These are phyloP conservation scores for Pionites leucogaster DNA, from an alignment of 2,113 vertebrate species.

Conservation along the genomic window DNA sequence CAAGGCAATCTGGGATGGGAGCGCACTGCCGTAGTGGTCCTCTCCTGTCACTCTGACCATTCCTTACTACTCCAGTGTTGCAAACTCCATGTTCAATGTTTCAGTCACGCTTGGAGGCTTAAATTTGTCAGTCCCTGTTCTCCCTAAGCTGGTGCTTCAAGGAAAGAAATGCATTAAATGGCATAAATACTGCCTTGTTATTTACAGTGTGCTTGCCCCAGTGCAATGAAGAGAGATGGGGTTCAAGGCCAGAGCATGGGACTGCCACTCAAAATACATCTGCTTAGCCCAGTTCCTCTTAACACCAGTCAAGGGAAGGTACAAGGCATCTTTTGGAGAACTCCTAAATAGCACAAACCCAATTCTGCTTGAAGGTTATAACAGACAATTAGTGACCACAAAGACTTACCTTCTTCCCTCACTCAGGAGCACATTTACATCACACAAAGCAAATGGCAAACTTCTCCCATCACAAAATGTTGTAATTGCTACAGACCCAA, in stretches of 20 bases:
- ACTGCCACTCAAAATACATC: not conserved
- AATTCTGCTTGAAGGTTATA: not conserved
- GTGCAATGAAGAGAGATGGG: not conserved
- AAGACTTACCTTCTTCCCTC: constrained; percentile 5
- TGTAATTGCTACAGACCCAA: not conserved
- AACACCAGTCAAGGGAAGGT: not conserved
- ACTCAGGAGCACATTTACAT: rapidly evolving
- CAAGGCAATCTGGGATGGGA: not conserved
- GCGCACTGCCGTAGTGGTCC: not conserved
- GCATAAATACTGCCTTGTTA: not conserved
- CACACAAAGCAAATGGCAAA: not conserved
- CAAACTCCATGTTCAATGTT: not conserved
- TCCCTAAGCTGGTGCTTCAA: not conserved
- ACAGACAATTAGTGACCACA: not conserved
- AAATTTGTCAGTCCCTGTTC: not conserved
- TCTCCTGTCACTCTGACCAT: not conserved
- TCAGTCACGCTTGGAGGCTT: not conserved
- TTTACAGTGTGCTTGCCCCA: rapidly evolving
- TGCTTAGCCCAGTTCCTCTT: not conserved
- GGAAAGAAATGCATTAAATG: not conserved
- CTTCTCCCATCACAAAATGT: rapidly evolving
- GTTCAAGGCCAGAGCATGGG: rapidly evolving
- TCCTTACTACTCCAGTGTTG: not conserved
- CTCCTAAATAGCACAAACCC: not conserved
- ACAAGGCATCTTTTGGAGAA: not conserved